Evolutionary conservation across 2,888 invertebrate genomes (phyloP).

Genomic region (Coremacera marginata): DNA sequence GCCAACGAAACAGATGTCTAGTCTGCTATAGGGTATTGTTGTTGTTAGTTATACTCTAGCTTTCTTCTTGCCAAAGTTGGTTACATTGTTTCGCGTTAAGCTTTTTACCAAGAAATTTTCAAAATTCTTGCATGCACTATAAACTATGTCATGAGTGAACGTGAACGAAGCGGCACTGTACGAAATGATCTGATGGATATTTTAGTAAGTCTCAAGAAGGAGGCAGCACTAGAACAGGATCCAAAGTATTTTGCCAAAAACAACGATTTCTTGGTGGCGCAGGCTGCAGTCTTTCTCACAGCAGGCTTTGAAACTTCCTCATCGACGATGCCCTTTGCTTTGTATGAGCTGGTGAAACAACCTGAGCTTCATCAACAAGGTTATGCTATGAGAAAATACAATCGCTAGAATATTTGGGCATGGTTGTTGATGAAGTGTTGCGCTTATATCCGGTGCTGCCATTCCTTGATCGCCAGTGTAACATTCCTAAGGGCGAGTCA

Average conservation of each 20-base stretch:
- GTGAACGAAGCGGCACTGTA: constrained; percentile 64
- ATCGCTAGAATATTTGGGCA: constrained; percentile 69
- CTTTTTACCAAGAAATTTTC: constrained; percentile 58
- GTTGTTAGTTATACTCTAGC: constrained; percentile 52
- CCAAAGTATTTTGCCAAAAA: constrained; percentile 51
- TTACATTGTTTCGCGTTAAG: constrained; percentile 54
- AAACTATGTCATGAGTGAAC: constrained; percentile 65
- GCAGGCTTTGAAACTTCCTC: constrained; percentile 68
- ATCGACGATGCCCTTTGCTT: constrained; percentile 68
- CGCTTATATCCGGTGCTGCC: constrained; percentile 67
- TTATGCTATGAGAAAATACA: constrained; percentile 69
- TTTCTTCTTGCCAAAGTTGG: constrained; percentile 64
- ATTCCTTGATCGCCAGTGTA: constrained; percentile 64
- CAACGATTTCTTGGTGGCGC: constrained; percentile 63
- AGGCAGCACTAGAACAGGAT: constrained; percentile 48
- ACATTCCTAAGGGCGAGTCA: constrained; percentile 46
- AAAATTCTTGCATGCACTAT: constrained; percentile 67
- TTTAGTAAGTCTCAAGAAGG: constrained; percentile 68
- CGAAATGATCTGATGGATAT: constrained; percentile 71
- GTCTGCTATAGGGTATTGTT: too few species aligned
- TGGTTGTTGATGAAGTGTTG: constrained; percentile 67
- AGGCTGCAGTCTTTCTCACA: constrained; percentile 64
- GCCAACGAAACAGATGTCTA: too few species aligned
- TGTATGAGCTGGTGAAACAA: constrained; percentile 67
- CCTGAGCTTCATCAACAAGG: constrained; percentile 68